Evolutionary conservation across 2,113 vertebrate species (phyloP).

Genomic region (Irena cyanogastra): DNA sequence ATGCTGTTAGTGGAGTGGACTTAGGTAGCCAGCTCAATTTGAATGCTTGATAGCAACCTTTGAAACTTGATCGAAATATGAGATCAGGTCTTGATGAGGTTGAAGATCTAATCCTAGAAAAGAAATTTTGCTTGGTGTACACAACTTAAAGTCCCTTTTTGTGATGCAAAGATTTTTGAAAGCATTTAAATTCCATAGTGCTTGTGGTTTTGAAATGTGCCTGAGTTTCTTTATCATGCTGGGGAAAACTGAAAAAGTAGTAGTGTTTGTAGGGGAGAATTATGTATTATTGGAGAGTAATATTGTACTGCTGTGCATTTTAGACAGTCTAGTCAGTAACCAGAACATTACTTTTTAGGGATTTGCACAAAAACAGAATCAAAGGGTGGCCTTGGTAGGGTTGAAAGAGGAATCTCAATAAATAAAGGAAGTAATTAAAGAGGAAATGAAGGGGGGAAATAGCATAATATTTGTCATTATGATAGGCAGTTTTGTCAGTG

Average conservation of each 20-base stretch:
- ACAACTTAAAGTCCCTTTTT: not conserved
- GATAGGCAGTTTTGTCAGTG: not conserved
- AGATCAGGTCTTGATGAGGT: not conserved
- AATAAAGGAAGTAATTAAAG: not conserved
- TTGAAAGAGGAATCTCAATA: not conserved
- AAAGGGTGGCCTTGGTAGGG: not conserved
- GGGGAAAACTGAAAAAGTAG: not conserved
- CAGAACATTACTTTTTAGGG: not conserved
- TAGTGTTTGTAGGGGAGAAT: not conserved
- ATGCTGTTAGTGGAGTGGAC: not conserved
- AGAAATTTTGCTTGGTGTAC: not conserved
- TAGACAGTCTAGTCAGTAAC: not conserved
- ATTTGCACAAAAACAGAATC: not conserved
- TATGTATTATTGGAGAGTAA: not conserved
- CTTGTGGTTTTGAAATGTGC: not conserved
- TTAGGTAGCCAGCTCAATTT: not conserved
- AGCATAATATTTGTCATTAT: not conserved
- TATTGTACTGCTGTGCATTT: not conserved
- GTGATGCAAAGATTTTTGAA: not conserved
- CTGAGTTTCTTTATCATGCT: not conserved
- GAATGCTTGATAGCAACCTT: not conserved
- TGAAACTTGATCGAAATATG: not conserved
- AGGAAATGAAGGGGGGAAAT: not conserved
- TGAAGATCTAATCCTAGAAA: not conserved
- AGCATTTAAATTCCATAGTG: not conserved